These are phyloP conservation scores for Zoroaster sp. DNA, from an alignment of 53 echinoderm and acorn worm species.

Conservation along the genomic window DNA sequence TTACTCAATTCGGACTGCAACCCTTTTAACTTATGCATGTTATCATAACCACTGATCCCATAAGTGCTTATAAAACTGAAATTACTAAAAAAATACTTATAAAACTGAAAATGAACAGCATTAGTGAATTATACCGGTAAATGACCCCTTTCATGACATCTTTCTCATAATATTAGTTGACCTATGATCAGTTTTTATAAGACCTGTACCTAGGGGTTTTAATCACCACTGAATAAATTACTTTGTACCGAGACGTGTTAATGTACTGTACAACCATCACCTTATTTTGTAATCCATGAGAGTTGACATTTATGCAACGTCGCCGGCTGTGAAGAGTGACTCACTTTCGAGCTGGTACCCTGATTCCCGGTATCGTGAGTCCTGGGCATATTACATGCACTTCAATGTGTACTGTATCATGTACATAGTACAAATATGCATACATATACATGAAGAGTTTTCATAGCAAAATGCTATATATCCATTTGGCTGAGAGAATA, in stretches of 20 bases:
- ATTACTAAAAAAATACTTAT: no score
- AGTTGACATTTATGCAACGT: neutral
- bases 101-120: no score
- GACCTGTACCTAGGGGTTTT: neutral
- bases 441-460: no score
- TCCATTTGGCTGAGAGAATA: no score
- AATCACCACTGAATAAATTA: neutral
- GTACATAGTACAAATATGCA: no score
- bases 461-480: no score
- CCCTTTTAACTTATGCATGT: no score
- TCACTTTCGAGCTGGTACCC: neutral
- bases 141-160: neutral
- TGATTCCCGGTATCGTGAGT: neutral
- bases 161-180: neutral
- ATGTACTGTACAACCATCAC: neutral
- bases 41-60: no score
- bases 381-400: neutral
- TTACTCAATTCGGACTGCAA: no score
- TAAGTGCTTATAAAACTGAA: no score
- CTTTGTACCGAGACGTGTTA: neutral
- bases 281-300: neutral
- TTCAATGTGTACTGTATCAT: neutral
- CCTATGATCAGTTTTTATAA: neutral
- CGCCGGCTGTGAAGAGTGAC: neutral
- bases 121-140: no score